A percentile compares a stretch with the other conserved stretches of the same genome.
These are phyloP conservation scores for Argynnis bischoffii DNA, from an alignment of 2,888 invertebrate genomes.

Conservation along the genomic window DNA sequence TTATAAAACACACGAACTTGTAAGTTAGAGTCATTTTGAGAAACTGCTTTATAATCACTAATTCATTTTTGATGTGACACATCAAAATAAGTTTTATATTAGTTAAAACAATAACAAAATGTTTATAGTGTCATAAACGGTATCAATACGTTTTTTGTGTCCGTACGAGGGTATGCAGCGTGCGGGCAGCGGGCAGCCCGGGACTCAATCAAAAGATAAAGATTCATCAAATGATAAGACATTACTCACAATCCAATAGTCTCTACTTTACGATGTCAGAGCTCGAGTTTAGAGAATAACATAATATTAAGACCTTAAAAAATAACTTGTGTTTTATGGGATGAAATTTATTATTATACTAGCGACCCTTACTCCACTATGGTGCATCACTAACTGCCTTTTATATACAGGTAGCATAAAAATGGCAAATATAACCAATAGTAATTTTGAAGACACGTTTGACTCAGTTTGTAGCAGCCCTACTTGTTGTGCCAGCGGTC, in stretches of 20 bases:
- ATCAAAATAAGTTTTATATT: constrained; percentile 11
- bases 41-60: constrained; percentile 3
- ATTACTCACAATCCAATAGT: constrained; percentile 14
- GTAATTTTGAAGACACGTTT: too few relatives aligned
- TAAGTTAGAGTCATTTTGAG: neutral
- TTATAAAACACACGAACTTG: neutral
- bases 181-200: neutral
- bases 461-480: too few relatives aligned
- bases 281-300: neutral
- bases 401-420: too few relatives aligned
- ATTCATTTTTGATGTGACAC: constrained; percentile 1
- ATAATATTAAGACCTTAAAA: too few relatives aligned
- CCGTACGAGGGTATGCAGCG: neutral
- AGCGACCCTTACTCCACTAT: too few relatives aligned
- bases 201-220: constrained; percentile 13
- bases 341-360: too few relatives aligned
- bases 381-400: too few relatives aligned
- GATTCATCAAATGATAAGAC: constrained; percentile 20
- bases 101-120: constrained; percentile 15
- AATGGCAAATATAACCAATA: too few relatives aligned
- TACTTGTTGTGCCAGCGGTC: too few relatives aligned
- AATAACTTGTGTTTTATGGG: too few relatives aligned
- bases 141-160: constrained; percentile 4
- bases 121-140: constrained; percentile 12
- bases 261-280: constrained; percentile 3